These are phyloP conservation scores for Limonius californicus DNA, from an alignment of 1,140 invertebrate genomes.

Conservation along the genomic window DNA sequence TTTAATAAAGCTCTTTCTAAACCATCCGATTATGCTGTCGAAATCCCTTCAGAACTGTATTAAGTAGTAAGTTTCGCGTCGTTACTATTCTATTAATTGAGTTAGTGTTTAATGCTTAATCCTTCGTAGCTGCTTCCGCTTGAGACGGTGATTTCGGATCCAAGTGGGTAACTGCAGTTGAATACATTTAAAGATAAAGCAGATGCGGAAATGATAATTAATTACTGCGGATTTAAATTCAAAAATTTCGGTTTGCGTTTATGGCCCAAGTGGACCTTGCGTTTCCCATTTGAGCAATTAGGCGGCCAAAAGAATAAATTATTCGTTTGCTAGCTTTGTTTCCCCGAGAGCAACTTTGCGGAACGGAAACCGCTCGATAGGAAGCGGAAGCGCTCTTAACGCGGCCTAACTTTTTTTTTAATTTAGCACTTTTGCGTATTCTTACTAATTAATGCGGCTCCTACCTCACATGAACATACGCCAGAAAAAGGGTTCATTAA, in stretches of 20 bases:
- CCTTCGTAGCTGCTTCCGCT: too few relatives aligned
- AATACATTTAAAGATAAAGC: too few relatives aligned
- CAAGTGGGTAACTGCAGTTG: too few relatives aligned
- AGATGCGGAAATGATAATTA: too few relatives aligned
- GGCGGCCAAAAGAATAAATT: neutral
- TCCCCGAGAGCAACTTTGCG: neutral
- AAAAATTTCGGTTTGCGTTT: too few relatives aligned
- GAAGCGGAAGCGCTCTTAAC: neutral
- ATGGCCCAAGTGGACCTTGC: too few relatives aligned
- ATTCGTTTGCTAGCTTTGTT: neutral
- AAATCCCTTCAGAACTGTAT: neutral
- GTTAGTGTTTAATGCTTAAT: constrained; percentile 11
- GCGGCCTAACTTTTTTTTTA: neutral
- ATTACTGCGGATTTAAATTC: too few relatives aligned
- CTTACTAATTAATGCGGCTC: neutral
- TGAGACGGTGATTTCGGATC: too few relatives aligned
- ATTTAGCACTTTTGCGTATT: neutral
- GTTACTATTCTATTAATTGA: constrained; percentile 13
- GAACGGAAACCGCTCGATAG: neutral
- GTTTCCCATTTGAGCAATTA: too few relatives aligned
- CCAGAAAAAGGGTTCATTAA: neutral
- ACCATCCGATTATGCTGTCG: neutral
- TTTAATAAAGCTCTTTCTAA: neutral
- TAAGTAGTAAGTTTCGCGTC: constrained; percentile 2
- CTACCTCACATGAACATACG: neutral